Evolutionary conservation across 2,888 invertebrate species (phyloP).

Genomic region (Rhamnusium bicolor): DNA sequence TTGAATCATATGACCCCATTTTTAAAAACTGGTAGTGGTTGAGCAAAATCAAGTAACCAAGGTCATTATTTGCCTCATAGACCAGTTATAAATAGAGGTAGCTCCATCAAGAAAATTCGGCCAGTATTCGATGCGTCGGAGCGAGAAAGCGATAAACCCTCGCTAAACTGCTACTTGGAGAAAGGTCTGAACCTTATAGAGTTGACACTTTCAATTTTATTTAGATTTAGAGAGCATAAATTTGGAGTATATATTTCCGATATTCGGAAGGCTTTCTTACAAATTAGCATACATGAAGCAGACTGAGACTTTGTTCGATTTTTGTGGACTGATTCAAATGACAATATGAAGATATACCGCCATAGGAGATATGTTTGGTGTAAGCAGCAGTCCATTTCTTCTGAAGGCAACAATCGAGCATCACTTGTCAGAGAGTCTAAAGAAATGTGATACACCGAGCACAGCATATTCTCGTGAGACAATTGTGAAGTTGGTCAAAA

Average conservation of each 20-base stretch:
- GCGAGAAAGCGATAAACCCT: conserved; percentile 39
- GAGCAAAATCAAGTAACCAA: conserved; percentile 34
- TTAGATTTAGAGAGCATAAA: conserved; percentile 37
- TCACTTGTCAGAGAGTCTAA: neutral
- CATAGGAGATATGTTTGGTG: conserved; percentile 8
- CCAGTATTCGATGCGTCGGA: conserved; percentile 31
- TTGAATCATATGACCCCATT: conserved; percentile 32
- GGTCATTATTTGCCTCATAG: conserved; percentile 46
- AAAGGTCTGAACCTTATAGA: conserved; percentile 45
- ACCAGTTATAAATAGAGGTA: conserved; percentile 18
- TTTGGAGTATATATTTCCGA: conserved; percentile 46
- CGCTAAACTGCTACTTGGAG: conserved; percentile 44
- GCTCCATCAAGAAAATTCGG: conserved; percentile 34
- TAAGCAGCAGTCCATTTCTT: neutral
- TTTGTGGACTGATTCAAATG: neutral
- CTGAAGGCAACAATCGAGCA: neutral
- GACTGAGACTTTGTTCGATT: neutral
- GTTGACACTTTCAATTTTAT: conserved; percentile 40
- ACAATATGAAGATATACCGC: conserved; percentile 22
- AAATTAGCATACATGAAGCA: neutral
- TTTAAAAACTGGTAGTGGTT: conserved; percentile 24
- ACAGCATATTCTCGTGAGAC: conserved; percentile 8
- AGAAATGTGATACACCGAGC: neutral
- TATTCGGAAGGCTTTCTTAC: conserved; percentile 20
- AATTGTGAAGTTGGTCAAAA: conserved; percentile 11